phyloP scores from a whole-genome alignment of 2,113 vertebrate species.

The Hepsetus odoe region DNA sequence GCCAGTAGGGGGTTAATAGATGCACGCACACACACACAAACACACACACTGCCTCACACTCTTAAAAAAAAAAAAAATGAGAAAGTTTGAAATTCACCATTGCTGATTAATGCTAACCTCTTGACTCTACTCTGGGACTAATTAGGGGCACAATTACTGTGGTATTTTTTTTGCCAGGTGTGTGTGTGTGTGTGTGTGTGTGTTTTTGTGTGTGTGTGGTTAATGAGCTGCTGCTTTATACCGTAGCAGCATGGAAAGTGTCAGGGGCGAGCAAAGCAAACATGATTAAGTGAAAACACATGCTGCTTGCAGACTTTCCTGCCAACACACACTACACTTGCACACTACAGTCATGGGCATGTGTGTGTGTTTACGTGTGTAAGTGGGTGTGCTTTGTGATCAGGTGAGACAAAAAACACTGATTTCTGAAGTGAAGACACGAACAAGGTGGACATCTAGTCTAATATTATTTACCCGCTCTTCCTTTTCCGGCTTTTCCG shows the following conservation, averaged over 20 bases:
- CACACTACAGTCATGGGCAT: too few relatives aligned
- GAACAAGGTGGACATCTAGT: too few relatives aligned
- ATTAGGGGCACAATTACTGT: slow-evolving; percentile 6
- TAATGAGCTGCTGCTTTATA: slow-evolving; percentile 19
- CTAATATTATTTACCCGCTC: too few relatives aligned
- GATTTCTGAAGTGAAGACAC: too few relatives aligned
- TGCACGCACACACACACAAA: not conserved
- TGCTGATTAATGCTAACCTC: slow-evolving; percentile 1
- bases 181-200: slow-evolving; percentile 13
- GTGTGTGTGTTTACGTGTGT: slow-evolving; percentile 6
- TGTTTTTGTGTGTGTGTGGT: not conserved
- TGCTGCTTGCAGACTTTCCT: slow-evolving; percentile 28
- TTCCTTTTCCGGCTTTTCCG: not conserved
- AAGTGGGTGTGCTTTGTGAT: not conserved
- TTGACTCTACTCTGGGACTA: not conserved
- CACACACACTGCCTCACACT: too few relatives aligned
- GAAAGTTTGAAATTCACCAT: not conserved
- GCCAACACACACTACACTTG: slow-evolving; percentile 38
- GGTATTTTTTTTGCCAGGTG: too few relatives aligned
- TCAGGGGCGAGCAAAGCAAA: slow-evolving; percentile 36
- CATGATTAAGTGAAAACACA: slow-evolving; percentile 48
- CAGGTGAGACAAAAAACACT: not conserved
- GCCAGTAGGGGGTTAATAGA: too few relatives aligned
- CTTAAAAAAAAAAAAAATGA: not conserved
- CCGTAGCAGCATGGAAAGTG: slow-evolving; percentile 31